phyloP scores from a whole-genome alignment of 2,113 vertebrate genomes.

The Ictalurus punctatus region DNA sequence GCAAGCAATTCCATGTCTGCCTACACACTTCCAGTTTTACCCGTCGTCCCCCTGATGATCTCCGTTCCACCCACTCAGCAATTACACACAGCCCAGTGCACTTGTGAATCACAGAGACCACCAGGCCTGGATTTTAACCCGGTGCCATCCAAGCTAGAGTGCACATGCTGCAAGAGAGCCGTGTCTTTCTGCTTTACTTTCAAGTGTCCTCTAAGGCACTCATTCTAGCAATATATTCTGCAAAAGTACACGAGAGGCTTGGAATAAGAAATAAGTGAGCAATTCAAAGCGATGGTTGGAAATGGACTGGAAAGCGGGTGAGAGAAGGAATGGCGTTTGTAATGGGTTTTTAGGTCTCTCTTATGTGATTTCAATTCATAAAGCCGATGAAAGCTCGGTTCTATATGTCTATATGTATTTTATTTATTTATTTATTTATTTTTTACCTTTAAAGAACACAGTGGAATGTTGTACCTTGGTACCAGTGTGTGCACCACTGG shows the following conservation, averaged over 20 bases:
- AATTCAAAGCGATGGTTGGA: constrained; percentile 3
- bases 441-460: background rate
- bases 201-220: constrained; percentile 23
- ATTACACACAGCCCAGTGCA: constrained; percentile 45
- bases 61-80: constrained; percentile 47
- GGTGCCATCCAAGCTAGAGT: background rate
- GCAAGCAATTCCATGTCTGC: constrained; percentile 30
- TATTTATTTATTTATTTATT: too few species aligned
- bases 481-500: background rate
- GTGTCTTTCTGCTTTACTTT: background rate
- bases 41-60: constrained; percentile 41
- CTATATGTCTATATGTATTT: too few species aligned
- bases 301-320: constrained; percentile 17
- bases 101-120: constrained; percentile 35
- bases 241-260: constrained; percentile 6
- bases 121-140: constrained; percentile 39
- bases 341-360: background rate
- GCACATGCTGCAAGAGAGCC: constrained; percentile 1
- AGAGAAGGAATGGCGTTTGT: constrained; percentile 17
- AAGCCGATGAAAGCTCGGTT: too few species aligned
- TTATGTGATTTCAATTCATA: background rate
- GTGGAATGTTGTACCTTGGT: background rate
- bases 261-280: constrained; percentile 26
- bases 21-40: constrained; percentile 50
- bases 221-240: background rate